Evolutionary conservation across 2,888 invertebrate species (phyloP).

Genomic region (Saturnia japonica): DNA sequence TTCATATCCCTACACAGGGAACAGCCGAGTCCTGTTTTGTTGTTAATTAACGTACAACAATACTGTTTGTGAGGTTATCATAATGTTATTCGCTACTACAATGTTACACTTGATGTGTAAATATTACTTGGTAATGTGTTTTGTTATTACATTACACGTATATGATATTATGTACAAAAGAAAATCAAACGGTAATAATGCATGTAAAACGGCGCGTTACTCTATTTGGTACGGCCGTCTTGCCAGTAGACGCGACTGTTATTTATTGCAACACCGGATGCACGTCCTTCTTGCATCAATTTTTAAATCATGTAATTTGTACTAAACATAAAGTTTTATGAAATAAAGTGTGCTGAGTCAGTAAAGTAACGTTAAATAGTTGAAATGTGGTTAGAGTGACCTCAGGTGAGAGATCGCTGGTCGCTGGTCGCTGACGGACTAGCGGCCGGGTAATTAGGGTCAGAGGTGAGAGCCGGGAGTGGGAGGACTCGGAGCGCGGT

Average conservation of each 20-base stretch:
- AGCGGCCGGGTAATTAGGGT: background rate
- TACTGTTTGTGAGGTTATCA: background rate
- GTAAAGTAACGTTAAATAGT: background rate
- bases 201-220: no score
- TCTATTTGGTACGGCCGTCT: no score
- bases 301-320: no score
- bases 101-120: background rate
- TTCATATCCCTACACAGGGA: no score
- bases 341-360: background rate
- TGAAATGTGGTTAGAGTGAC: background rate
- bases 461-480: background rate
- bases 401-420: background rate
- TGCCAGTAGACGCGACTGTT: no score
- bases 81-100: background rate
- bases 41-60: background rate
- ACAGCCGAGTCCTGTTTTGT: background rate
- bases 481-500: no score
- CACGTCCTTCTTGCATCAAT: no score
- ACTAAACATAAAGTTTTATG: no score
- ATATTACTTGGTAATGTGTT: background rate
- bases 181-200: no score
- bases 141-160: background rate
- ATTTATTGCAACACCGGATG: no score
- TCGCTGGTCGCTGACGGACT: background rate
- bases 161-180: no score